Percentiles rank a stretch among this genome's conserved stretches.
Conservation (phyloP, 2,888 invertebrate species). For the Bombylius major region DNA sequence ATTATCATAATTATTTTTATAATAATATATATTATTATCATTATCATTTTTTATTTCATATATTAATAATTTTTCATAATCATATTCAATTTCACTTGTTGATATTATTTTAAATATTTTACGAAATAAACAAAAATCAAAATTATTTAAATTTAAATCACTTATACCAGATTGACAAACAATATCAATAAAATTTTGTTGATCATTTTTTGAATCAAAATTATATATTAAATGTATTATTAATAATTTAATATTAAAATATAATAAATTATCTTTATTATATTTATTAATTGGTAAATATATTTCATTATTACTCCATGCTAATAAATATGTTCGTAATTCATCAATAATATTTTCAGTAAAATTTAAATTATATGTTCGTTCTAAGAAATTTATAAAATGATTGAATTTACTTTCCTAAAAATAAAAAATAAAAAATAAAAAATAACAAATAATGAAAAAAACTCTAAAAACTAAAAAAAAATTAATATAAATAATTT, state of each 20-base stretch:
- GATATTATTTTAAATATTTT: conserved; percentile 45
- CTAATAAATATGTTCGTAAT: conserved; percentile 25
- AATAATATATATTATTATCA: conserved; percentile 6
- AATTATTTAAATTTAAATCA: conserved; percentile 36
- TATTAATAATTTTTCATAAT: conserved; percentile 6
- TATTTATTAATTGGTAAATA: conserved; percentile 31
- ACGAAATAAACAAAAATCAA: conserved; percentile 37
- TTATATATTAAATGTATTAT: conserved; percentile 46
- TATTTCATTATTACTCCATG: conserved; percentile 29
- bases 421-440: conserved; percentile 29
- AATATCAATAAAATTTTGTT: conserved; percentile 48
- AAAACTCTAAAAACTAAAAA: background rate
- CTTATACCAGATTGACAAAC: conserved; percentile 45
- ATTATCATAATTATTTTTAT: conserved; percentile 35
- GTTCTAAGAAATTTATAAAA: conserved; percentile 46
- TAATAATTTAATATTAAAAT: conserved; percentile 45
- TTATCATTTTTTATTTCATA: background rate
- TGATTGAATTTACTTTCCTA: conserved; percentile 52
- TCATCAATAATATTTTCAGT: conserved; percentile 38
- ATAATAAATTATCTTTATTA: conserved; percentile 41
- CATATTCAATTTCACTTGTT: conserved; percentile 5
- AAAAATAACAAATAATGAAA: background rate
- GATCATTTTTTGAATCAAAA: conserved; percentile 50
- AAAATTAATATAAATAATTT: conserved; percentile 32
- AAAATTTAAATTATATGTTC: conserved; percentile 40